Base-by-base conservation (phyloP, 2,888 invertebrate genomes). In the Leucophenga montana region DNA sequence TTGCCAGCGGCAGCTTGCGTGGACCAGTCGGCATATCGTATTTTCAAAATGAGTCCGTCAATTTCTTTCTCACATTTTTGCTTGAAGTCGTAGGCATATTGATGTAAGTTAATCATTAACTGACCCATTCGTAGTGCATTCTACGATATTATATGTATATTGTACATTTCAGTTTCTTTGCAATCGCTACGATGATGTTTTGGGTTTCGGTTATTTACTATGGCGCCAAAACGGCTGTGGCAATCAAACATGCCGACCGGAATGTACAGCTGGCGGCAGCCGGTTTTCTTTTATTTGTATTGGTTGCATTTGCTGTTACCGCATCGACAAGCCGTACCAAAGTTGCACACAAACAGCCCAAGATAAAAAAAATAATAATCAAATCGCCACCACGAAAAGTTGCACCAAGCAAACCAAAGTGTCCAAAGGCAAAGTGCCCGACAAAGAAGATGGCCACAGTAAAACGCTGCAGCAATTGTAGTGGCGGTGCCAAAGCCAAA, bases 171-270 rank as follows among this genome's bases (percentile, higher is more conserved):
- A 86, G 86, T 0, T 85, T 86, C 68, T 77, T 85, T 67, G 74
- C 80, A 48, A 71, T 85, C 27, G 78, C 77, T 44, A 76, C 80
- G 11, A 57, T 80, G 1, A 77, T 83, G 9, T 85, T 86, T 69
- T 86, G 87, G 87, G 27, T 85, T 18, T 74, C 73, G 0, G 57
- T 86, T 27, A 67, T 71, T 33, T 76, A 80, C 46, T 78, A 82
- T 39, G 20, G 79, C 0, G 65, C 75, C n/a, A 69, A 73, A 33
- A 61, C 84, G 67, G 20, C 48, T 71, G 72, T 73, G 33, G 75
- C 67, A n/a, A 59, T 84, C 0, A 81, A 76, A 48, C 69, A 76
- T 11, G 77, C 83, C 13, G 73, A 82, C 14, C 84, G 84, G 9
- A 75, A 73, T 39, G 71, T 80, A 0, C 78, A 82, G 14, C 53